Evolutionary conservation across 2,888 invertebrate genomes (phyloP).

Genomic region (Psylliodes chrysocephalus): DNA sequence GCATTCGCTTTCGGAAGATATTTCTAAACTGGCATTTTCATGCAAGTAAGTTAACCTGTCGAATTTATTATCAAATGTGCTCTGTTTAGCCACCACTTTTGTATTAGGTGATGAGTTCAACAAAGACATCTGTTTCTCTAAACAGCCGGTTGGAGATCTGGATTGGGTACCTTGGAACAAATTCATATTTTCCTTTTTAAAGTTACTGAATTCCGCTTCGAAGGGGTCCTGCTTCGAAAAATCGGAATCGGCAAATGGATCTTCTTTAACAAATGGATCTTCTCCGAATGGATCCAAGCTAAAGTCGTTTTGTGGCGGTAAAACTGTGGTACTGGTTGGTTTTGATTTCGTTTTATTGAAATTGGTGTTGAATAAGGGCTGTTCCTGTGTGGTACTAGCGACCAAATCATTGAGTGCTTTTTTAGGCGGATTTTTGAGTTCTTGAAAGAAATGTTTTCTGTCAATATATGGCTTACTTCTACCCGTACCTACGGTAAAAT

Average conservation of each 20-base stretch:
- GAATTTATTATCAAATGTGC: conserved; percentile 57
- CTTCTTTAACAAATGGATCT: conserved; percentile 79
- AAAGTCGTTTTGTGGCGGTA: conserved; percentile 60
- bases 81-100: conserved; percentile 56
- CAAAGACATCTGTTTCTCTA: conserved; percentile 53
- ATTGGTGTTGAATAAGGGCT: conserved; percentile 41
- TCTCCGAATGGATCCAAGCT: conserved; percentile 73
- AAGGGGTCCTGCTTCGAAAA: conserved; percentile 73
- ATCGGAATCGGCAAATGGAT: conserved; percentile 72
- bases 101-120: conserved; percentile 52
- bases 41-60: conserved; percentile 53
- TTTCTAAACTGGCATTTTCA: conserved; percentile 59
- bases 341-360: conserved; percentile 40
- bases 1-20: conserved; percentile 61
- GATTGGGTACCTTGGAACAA: conserved; percentile 43
- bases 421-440: conserved; percentile 93
- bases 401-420: conserved; percentile 90
- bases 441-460: conserved; percentile 96
- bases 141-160: conserved; percentile 53
- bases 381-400: conserved; percentile 41
- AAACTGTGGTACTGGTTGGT: conserved; percentile 24
- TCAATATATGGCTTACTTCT: conserved; percentile 92
- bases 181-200: conserved; percentile 44
- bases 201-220: conserved; percentile 62
- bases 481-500: conserved; percentile 74